phyloP scores from a whole-genome alignment of 2,113 vertebrate genomes.

The Apeltes quadracus region DNA sequence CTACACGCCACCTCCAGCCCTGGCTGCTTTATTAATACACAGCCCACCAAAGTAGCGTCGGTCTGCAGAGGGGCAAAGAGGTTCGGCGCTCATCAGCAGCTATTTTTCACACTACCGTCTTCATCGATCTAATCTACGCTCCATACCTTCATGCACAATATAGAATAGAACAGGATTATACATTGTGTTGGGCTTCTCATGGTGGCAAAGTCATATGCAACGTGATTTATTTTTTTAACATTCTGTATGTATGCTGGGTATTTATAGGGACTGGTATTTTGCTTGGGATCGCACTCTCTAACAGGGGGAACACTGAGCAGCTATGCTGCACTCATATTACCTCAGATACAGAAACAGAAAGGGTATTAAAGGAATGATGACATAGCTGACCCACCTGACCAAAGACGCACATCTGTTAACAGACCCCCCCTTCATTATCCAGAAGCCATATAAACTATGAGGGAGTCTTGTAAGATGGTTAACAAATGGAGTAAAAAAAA shows the following conservation, averaged over 20 bases:
- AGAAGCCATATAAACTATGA: neutral
- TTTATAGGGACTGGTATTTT: slow-evolving; percentile 41
- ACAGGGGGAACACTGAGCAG: slow-evolving; percentile 35
- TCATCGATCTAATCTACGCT: slow-evolving; percentile 8
- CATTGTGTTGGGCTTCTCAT: neutral
- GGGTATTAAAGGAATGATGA: slow-evolving; percentile 36
- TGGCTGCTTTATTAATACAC: slow-evolving; percentile 55
- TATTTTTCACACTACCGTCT: slow-evolving; percentile 20
- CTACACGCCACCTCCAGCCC: slow-evolving; percentile 33
- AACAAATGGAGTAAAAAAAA: neutral
- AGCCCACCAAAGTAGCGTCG: slow-evolving; percentile 39
- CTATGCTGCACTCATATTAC: slow-evolving; percentile 53
- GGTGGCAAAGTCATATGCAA: neutral
- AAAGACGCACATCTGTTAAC: slow-evolving; percentile 1
- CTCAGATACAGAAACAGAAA: slow-evolving; percentile 43
- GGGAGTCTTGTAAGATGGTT: neutral
- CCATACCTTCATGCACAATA: neutral
- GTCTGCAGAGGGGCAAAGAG: slow-evolving; percentile 13
- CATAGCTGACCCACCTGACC: slow-evolving; percentile 28
- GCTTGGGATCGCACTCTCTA: slow-evolving; percentile 40
- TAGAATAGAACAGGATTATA: neutral
- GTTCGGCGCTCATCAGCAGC: slow-evolving; percentile 26
- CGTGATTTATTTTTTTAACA: neutral
- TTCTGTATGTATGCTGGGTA: neutral
- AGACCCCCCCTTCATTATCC: neutral